Evolutionary conservation across 2,888 invertebrate species (phyloP).

Genomic region (Dolomedes plantarius): DNA sequence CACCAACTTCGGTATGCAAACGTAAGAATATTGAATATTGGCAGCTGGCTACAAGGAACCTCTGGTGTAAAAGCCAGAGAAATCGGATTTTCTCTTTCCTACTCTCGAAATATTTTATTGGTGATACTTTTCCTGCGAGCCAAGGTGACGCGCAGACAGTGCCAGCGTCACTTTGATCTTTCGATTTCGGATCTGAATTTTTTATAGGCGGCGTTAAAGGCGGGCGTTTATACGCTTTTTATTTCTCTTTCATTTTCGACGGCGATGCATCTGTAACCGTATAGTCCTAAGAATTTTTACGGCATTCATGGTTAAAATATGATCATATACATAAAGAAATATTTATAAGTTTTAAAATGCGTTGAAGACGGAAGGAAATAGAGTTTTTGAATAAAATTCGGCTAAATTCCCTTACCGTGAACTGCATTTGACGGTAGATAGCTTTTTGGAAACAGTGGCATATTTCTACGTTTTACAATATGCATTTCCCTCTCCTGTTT

Average conservation of each 20-base stretch:
- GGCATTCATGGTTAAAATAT: not conserved
- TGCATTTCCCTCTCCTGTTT: no score
- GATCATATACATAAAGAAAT: not conserved
- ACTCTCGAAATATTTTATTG: not conserved
- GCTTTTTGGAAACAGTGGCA: no score
- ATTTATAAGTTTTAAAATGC: not conserved
- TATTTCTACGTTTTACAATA: no score
- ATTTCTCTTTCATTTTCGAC: not conserved
- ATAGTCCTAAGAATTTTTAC: not conserved
- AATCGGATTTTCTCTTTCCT: conserved; percentile 58
- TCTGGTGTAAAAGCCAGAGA: conserved; percentile 25
- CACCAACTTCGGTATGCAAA: conserved; percentile 57
- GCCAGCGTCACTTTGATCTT: not conserved
- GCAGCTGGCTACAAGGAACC: conserved; percentile 31
- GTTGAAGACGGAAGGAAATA: not conserved
- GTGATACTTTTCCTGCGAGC: not conserved
- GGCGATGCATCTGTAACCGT: not conserved
- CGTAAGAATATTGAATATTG: conserved; percentile 66
- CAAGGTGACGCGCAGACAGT: conserved; percentile 12
- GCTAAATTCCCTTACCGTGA: no score
- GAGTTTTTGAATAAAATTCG: no score
- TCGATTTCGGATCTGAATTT: conserved; percentile 1
- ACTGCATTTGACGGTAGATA: no score
- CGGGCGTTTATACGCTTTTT: not conserved
- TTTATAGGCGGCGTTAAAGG: conserved; percentile 17